Base-by-base conservation (phyloP, 2,797 vertebrate species). In the Hephaestus fuliginosus region DNA sequence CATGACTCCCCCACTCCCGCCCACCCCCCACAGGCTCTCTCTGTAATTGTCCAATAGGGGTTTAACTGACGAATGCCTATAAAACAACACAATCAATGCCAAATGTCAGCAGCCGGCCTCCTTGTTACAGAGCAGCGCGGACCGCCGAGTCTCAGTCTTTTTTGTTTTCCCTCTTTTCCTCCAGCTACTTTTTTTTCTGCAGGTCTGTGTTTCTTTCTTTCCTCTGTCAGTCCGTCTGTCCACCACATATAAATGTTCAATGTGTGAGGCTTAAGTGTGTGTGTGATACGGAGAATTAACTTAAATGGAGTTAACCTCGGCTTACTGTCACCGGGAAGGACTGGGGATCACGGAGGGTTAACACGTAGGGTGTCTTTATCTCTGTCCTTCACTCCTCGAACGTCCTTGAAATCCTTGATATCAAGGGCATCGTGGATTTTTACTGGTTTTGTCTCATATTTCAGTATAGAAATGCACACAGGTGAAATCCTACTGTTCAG, bases 81-180 rank as follows among this genome's bases (percentile, higher is more conserved):
- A 88, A 92, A 93, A 88, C 77, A 74, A 70, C 81, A 78, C 81
- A 89, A 90, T 92, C 86, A 87, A 85, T 88, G 87, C 83, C 89
- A 91, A 91, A 91, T 92, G 89, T 92, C 76, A 85, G 81, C 85
- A 80, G 74, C 81, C 30, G 72, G 85, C 57, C 41, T 78, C 71
- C 82, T 78, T 71, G 79, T 80, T 85, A 41, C 74, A 78, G 76
- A 60, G 28, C 74, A 55, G 80, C 43, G 70, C 30, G 22, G 79
- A 80, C 33, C 4, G 33, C 53, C 13, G 20, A 41, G 51, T 65
- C 68, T 41, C 14, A 33, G 15, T 6, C 49, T 73, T 53, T 74
- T 17, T 56, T n/a, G n/a, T 56, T 78, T 67, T 71, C 20, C 56
- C 51, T 74, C 17, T 67, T 63, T 72, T 68, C 78, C 44, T 76